Evolutionary conservation across 2,113 vertebrate genomes (phyloP).

Genomic region (Gavia stellata): DNA sequence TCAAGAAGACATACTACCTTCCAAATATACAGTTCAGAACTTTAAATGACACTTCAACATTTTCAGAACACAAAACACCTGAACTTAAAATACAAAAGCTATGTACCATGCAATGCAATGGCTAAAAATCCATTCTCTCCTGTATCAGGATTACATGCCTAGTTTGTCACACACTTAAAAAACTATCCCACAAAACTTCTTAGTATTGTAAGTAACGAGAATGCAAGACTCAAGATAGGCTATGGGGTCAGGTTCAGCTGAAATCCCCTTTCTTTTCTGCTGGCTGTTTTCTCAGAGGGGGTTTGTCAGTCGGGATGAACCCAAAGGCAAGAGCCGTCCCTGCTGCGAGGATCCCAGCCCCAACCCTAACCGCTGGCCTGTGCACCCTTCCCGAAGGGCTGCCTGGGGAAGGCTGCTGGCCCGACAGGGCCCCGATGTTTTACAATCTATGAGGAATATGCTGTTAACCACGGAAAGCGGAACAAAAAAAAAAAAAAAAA

Average conservation of each 20-base stretch:
- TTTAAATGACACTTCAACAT: not conserved
- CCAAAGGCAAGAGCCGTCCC: too few relatives aligned
- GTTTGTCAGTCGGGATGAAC: rapidly evolving
- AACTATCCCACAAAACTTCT: too few relatives aligned
- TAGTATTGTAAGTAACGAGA: not conserved
- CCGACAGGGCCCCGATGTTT: rapidly evolving
- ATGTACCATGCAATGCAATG: rapidly evolving
- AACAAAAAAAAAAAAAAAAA: not conserved
- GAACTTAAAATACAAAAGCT: not conserved
- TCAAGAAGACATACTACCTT: rapidly evolving
- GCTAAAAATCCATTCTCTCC: not conserved
- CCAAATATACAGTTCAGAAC: not conserved
- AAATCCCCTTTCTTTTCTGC: not conserved
- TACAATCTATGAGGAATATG: rapidly evolving
- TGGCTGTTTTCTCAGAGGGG: not conserved
- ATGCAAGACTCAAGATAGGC: too few relatives aligned
- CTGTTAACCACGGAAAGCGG: not conserved
- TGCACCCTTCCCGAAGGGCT: rapidly evolving
- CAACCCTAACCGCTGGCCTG: not conserved
- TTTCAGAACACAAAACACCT: not conserved
- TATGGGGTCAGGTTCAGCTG: not conserved
- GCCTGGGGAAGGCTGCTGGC: not conserved
- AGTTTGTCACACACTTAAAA: not conserved
- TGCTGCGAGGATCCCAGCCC: not conserved
- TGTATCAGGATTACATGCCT: not conserved